Conservation (phyloP, 1,140 invertebrate species). For the Belonocnema kinseyi region DNA sequence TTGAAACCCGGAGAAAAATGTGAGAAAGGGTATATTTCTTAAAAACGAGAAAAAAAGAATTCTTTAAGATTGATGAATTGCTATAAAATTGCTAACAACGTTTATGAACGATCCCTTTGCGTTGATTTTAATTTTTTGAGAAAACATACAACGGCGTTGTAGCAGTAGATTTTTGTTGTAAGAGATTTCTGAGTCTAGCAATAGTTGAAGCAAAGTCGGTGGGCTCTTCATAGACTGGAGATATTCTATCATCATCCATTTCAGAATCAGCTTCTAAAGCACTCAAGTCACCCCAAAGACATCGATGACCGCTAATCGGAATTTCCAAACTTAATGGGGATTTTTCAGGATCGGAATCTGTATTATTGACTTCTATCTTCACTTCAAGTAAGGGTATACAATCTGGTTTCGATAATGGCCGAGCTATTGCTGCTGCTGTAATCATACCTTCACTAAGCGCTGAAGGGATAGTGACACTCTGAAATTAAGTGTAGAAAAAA, state of each 20-base stretch:
- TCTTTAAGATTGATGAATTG: no score
- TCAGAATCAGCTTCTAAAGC: constrained; percentile 59
- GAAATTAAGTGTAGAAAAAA: neutral
- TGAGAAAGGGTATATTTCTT: no score
- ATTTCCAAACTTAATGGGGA: constrained; percentile 60
- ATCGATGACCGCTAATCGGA: constrained; percentile 56
- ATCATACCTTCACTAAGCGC: constrained; percentile 62
- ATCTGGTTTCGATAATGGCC: constrained; percentile 58
- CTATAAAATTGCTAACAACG: no score
- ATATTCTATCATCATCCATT: constrained; percentile 65
- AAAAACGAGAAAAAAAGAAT: no score
- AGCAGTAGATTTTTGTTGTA: constrained; percentile 80
- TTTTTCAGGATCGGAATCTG: constrained; percentile 45
- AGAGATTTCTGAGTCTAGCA: constrained; percentile 81
- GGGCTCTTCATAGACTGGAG: constrained; percentile 82
- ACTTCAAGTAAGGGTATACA: neutral
- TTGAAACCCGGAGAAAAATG: no score
- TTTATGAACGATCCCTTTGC: no score
- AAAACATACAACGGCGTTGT: constrained; percentile 66
- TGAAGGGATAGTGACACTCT: constrained; percentile 56
- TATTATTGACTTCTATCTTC: constrained; percentile 16
- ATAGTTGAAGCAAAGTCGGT: constrained; percentile 84
- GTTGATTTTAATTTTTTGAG: neutral
- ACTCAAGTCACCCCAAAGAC: constrained; percentile 65
- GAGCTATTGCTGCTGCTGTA: constrained; percentile 66